A percentile compares a stretch with the other conserved stretches of the same genome.
These are phyloP conservation scores for Melanerpes formicivorus DNA, from an alignment of 2,113 vertebrate species.

Conservation along the genomic window DNA sequence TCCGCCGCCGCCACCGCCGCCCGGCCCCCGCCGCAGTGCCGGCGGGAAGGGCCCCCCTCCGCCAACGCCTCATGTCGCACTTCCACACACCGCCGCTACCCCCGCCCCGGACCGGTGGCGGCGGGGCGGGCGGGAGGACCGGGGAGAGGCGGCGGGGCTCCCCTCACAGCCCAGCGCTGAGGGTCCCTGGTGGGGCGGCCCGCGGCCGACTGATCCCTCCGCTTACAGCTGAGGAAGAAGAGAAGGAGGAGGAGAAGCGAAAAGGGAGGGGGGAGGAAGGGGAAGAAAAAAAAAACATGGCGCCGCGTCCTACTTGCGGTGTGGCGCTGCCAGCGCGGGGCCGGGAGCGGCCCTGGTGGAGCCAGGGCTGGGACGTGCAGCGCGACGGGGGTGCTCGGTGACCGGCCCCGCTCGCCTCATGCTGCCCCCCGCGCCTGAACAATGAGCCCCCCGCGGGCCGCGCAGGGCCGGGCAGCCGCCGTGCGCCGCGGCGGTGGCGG, in stretches of 20 bases:
- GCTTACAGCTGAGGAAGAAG: not conserved
- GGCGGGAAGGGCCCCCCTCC: not conserved
- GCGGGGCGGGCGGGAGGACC: not conserved
- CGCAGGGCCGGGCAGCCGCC: not conserved
- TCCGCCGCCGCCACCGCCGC: not conserved
- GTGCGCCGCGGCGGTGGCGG: not conserved
- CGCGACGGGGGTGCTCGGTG: not conserved
- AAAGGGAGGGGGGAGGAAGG: not conserved
- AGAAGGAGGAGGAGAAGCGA: not conserved
- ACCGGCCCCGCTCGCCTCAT: not conserved
- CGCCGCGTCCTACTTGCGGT: conserved; percentile 73
- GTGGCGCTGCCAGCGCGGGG: conserved; percentile 41
- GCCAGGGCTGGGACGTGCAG: not conserved
- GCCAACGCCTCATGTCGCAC: not conserved
- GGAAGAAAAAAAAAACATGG: conserved; percentile 64
- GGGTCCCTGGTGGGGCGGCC: not conserved
- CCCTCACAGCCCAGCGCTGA: not conserved
- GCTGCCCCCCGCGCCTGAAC: not conserved
- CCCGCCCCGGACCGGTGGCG: not conserved
- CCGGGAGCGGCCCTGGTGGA: conserved; percentile 34
- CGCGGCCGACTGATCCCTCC: not conserved
- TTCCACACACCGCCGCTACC: not conserved
- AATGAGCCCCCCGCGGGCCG: not conserved
- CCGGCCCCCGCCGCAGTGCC: not conserved
- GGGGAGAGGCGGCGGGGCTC: not conserved